phyloP scores from a whole-genome alignment of 2,113 vertebrate species.

The Sander lucioperca region DNA sequence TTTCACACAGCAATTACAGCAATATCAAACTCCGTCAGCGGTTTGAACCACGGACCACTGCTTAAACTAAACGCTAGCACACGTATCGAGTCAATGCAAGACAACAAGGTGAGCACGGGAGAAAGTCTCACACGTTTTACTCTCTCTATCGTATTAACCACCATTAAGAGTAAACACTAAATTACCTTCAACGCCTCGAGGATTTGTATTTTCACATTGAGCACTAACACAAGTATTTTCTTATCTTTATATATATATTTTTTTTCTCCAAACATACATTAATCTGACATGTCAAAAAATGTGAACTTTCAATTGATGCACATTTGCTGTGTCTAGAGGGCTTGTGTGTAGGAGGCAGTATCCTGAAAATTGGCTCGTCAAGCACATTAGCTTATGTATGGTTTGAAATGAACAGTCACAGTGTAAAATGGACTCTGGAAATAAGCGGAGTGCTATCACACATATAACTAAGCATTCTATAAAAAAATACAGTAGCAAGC shows the following conservation, averaged over 20 bases:
- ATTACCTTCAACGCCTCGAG: conserved; percentile 75
- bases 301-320: conserved; percentile 66
- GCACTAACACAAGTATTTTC: conserved; percentile 79
- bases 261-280: conserved; percentile 55
- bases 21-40: conserved; percentile 74
- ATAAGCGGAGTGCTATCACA: conserved; percentile 55
- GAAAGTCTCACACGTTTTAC: conserved; percentile 76
- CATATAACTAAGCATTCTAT: conserved; percentile 68
- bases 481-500: conserved; percentile 80
- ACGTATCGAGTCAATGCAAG: conserved; percentile 76
- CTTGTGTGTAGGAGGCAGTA: conserved; percentile 64
- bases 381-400: conserved; percentile 74
- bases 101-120: conserved; percentile 79
- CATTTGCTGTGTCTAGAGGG: conserved; percentile 65
- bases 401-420: conserved; percentile 71
- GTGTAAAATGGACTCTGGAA: conserved; percentile 58
- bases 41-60: conserved; percentile 65
- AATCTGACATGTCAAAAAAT: conserved; percentile 75
- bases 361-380: conserved; percentile 64
- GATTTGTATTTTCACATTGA: conserved; percentile 73
- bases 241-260: conserved; percentile 50
- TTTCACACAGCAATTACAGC: conserved; percentile 72
- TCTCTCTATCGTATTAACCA: conserved; percentile 70
- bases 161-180: conserved; percentile 66
- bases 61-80: conserved; percentile 78